Conservation (phyloP, 1,140 invertebrate species). For the Zaprionus ornatus region DNA sequence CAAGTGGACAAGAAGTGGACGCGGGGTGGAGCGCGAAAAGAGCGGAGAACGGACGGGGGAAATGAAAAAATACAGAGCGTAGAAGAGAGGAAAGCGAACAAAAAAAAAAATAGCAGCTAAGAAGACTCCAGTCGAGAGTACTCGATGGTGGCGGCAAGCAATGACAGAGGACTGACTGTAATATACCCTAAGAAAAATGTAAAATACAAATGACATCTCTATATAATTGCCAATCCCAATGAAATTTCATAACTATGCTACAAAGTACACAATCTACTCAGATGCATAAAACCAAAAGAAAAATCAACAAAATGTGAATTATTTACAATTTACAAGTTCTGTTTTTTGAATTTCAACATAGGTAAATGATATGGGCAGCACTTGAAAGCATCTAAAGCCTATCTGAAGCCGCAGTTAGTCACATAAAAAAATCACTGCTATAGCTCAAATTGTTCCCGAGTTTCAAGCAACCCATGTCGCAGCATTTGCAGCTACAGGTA, state of each 20-base stretch:
- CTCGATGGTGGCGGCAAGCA: neutral
- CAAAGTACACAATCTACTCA: neutral
- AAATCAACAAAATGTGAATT: too few relatives aligned
- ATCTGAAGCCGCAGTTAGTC: neutral
- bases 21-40: slow-evolving; percentile 3
- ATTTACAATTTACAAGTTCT: too few relatives aligned
- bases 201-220: neutral
- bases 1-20: slow-evolving; percentile 56
- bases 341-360: too few relatives aligned
- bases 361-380: too few relatives aligned
- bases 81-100: slow-evolving; percentile 9
- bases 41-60: neutral
- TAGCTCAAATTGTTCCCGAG: neutral
- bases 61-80: slow-evolving; percentile 9
- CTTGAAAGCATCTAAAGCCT: neutral
- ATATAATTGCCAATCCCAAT: neutral
- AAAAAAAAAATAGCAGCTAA: slow-evolving; percentile 18
- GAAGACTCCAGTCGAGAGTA: slow-evolving; percentile 2
- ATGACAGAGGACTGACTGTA: neutral
- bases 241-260: neutral
- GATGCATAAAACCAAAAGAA: too few relatives aligned
- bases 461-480: neutral
- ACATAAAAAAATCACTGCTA: neutral
- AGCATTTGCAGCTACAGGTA: neutral
- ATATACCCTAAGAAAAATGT: neutral